Percentiles rank a stretch among this genome's conserved stretches.
These are phyloP conservation scores for Xiphias gladius DNA, from an alignment of 2,113 vertebrate genomes.

Conservation along the genomic window DNA sequence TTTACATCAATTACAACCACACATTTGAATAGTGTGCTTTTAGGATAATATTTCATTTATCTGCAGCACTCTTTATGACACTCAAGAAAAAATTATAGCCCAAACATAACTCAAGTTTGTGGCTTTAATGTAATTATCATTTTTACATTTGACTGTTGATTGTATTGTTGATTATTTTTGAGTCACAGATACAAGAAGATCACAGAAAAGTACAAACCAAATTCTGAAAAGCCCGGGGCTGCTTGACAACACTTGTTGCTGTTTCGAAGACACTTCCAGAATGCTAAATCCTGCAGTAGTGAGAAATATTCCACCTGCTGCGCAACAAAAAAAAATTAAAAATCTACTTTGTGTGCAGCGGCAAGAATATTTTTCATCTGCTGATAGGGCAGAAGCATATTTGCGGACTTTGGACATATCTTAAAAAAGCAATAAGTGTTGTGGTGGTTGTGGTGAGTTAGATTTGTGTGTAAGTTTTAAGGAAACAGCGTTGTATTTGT, in stretches of 20 bases:
- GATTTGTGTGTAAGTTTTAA: too few species aligned
- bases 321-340: too few species aligned
- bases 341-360: too few species aligned
- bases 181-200: neutral
- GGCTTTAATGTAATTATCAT: neutral
- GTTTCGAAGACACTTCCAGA: neutral
- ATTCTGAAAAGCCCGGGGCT: neutral
- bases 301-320: neutral
- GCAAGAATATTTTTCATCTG: too few species aligned
- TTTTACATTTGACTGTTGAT: neutral
- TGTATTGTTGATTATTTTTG: too few species aligned
- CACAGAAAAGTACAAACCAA: neutral
- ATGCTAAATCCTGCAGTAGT: neutral
- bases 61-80: neutral
- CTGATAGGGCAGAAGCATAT: too few species aligned
- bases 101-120: neutral
- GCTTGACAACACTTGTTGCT: neutral
- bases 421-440: too few species aligned
- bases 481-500: too few species aligned
- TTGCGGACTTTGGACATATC: too few species aligned
- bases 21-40: neutral
- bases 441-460: too few species aligned
- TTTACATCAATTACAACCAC: neutral
- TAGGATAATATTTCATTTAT: neutral
- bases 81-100: neutral